These are phyloP conservation scores for Eupithecia inturbata DNA, from an alignment of 2,888 invertebrate species.

Conservation along the genomic window DNA sequence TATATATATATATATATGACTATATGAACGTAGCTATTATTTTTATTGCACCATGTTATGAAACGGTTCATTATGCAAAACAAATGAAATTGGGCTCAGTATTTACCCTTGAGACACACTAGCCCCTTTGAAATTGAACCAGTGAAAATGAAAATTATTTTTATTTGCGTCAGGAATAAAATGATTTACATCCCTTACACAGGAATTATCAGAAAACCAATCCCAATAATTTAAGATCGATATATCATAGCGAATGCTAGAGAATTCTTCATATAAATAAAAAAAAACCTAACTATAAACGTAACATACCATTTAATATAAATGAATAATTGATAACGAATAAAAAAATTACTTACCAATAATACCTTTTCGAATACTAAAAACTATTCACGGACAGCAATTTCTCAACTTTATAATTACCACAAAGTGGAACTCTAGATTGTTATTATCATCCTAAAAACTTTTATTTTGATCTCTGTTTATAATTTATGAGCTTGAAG, in stretches of 20 bases:
- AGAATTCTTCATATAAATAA: neutral
- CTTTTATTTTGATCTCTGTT: constrained; percentile 25
- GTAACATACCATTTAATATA: too few species aligned
- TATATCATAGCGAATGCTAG: neutral
- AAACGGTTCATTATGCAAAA: neutral
- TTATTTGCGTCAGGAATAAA: neutral
- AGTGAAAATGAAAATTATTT: neutral
- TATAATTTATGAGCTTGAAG: constrained; percentile 20
- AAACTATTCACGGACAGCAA: neutral
- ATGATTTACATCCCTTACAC: neutral
- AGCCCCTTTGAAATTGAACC: neutral
- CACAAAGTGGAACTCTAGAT: constrained; percentile 18
- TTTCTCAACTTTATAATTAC: constrained; percentile 17
- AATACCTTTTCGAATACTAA: neutral
- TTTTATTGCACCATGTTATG: neutral
- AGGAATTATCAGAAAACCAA: neutral
- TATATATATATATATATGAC: too few species aligned
- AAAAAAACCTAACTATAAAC: too few species aligned
- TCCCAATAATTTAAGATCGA: neutral
- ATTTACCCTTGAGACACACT: neutral
- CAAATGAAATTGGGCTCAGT: neutral
- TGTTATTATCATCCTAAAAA: constrained; percentile 16
- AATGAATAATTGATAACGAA: neutral
- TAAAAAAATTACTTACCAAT: neutral
- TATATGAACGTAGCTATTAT: neutral